A percentile compares a stretch with the other conserved stretches of the same genome.
Evolutionary conservation across 2,888 invertebrate genomes (phyloP).

Genomic region (Melinaea marsaeus): DNA sequence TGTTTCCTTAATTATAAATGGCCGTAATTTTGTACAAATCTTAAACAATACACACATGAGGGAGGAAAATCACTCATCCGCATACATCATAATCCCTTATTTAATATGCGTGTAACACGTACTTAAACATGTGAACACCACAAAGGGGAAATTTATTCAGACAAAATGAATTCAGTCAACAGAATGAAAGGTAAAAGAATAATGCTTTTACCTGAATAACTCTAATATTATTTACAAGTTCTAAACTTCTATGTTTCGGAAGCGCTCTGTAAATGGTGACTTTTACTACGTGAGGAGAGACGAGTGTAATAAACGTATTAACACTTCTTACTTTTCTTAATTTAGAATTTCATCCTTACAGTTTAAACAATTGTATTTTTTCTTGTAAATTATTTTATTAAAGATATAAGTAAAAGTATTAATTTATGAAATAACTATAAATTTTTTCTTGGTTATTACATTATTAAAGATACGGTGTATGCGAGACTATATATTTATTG

Average conservation of each 20-base stretch:
- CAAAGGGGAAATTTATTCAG: constrained; percentile 4
- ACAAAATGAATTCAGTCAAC: constrained; percentile 4
- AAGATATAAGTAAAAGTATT: too few relatives aligned
- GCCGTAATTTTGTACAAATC: constrained; percentile 2
- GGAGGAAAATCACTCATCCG: constrained; percentile 5
- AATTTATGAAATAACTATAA: too few relatives aligned
- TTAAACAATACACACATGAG: constrained; percentile 5
- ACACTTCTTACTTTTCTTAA: too few relatives aligned
- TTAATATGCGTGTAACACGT: constrained; percentile 7
- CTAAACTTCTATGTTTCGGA: background rate
- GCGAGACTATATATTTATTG: too few relatives aligned
- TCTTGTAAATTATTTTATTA: too few relatives aligned
- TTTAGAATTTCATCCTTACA: too few relatives aligned
- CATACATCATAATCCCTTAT: constrained; percentile 6
- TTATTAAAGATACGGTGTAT: too few relatives aligned
- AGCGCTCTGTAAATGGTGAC: too few relatives aligned
- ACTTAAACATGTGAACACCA: constrained; percentile 5
- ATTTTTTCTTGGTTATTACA: too few relatives aligned
- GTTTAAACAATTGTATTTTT: too few relatives aligned
- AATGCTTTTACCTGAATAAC: background rate
- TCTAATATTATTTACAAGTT: background rate
- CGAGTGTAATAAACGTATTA: too few relatives aligned
- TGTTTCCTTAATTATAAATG: background rate
- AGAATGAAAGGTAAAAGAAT: background rate
- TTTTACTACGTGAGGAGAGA: too few relatives aligned